These are phyloP conservation scores for Watsonalla binaria DNA, from an alignment of 2,888 invertebrate genomes.

Conservation along the genomic window DNA sequence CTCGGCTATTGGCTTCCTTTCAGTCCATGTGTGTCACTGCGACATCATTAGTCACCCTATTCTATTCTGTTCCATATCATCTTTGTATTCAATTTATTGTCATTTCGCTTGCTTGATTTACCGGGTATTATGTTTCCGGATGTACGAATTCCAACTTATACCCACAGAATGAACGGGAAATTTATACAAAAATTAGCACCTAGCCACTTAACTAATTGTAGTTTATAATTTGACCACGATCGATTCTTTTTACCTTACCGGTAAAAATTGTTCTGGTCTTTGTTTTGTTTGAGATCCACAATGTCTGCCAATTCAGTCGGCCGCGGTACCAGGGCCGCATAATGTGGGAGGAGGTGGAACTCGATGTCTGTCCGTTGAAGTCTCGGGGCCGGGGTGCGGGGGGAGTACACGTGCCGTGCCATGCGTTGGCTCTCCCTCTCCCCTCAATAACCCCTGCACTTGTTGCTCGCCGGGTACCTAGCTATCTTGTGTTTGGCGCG, in stretches of 20 bases:
- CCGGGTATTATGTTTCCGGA: no score
- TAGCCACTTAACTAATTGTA: no score
- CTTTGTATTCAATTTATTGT: conserved; percentile 4
- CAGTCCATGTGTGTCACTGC: conserved; percentile 20
- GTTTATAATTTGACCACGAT: no score
- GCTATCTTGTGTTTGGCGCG: conserved; percentile 12
- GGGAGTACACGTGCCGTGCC: conserved; percentile 67
- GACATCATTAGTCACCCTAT: conserved; percentile 16
- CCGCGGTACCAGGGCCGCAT: conserved; percentile 58
- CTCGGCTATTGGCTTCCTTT: conserved; percentile 23
- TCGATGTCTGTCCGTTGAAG: conserved; percentile 35
- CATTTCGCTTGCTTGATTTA: background rate
- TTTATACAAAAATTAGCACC: no score
- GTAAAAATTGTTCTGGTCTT: conserved; percentile 7
- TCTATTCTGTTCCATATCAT: conserved; percentile 1
- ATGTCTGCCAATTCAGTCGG: conserved; percentile 72
- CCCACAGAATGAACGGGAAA: no score
- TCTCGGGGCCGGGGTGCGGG: conserved; percentile 26
- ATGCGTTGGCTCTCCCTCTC: conserved; percentile 48
- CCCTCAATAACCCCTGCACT: conserved; percentile 45
- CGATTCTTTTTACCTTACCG: no score
- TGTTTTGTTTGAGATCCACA: conserved; percentile 51
- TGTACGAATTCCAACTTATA: no score
- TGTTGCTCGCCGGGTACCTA: conserved; percentile 55
- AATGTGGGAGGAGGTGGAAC: conserved; percentile 43